These are phyloP conservation scores for Chascanopsetta lugubris DNA, from an alignment of 2,113 vertebrate genomes.

Conservation along the genomic window DNA sequence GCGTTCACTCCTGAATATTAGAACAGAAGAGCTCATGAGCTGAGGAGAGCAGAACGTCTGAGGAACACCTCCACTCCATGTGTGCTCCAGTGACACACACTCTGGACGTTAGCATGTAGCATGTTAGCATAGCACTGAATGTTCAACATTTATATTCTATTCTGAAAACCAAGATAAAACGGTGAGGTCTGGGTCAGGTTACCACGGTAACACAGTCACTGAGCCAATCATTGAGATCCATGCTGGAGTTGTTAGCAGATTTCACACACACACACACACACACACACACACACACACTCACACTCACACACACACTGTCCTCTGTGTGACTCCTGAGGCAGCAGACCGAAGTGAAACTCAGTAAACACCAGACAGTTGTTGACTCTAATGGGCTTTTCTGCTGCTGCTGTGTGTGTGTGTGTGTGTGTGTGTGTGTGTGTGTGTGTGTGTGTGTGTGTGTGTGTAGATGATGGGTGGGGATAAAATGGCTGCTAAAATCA, in stretches of 20 bases:
- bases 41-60: too few relatives aligned
- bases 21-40: too few relatives aligned
- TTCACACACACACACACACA: slow-evolving; percentile 4
- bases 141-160: too few relatives aligned
- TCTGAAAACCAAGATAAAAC: too few relatives aligned
- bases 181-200: too few relatives aligned
- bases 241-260: background rate
- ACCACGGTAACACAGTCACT: too few relatives aligned
- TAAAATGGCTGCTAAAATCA: background rate
- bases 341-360: background rate
- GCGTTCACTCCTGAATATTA: background rate
- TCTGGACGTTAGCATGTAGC: too few relatives aligned
- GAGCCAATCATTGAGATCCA: too few relatives aligned
- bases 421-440: background rate
- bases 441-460: background rate
- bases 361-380: background rate
- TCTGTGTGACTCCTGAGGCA: background rate
- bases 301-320: background rate
- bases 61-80: too few relatives aligned
- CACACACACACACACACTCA: background rate
- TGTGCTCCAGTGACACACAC: too few relatives aligned
- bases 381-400: background rate
- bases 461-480: background rate
- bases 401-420: background rate
- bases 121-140: too few relatives aligned